Evolutionary conservation across 1,140 invertebrate genomes (phyloP).

Genomic region (Temnothorax longispinosus): DNA sequence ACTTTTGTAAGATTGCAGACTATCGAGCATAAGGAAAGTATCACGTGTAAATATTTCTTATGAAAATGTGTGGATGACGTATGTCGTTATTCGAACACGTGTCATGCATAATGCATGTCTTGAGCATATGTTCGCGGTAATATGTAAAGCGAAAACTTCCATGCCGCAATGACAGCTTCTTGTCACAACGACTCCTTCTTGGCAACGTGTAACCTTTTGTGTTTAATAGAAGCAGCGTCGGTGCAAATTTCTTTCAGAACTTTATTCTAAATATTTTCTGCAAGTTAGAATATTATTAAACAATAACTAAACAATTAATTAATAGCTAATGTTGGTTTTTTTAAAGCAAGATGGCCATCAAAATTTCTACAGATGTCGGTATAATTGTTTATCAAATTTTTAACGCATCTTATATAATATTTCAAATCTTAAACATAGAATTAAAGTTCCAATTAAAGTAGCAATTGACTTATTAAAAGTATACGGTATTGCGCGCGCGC

Average conservation of each 20-base stretch:
- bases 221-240: background rate
- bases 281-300: background rate
- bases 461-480: no score
- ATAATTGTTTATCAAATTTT: background rate
- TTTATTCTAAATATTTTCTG: background rate
- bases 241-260: background rate
- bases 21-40: constrained; percentile 1
- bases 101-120: constrained; percentile 5
- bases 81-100: constrained; percentile 20
- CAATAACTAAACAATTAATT: background rate
- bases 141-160: constrained; percentile 29
- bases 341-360: background rate
- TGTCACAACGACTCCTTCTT: background rate
- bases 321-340: background rate
- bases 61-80: constrained; percentile 1
- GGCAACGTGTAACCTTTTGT: background rate
- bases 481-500: no score
- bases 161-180: background rate
- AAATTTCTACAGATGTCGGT: background rate
- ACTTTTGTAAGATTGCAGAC: constrained; percentile 20
- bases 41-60: constrained; percentile 22
- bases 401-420: no score
- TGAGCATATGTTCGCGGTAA: constrained; percentile 9
- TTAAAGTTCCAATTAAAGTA: background rate
- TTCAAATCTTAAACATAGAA: background rate